Evolutionary conservation across 2,888 invertebrate species (phyloP), one percentile per base, ranked within the genome.

Genomic region (Malthinus seriepunctatus): DNA sequence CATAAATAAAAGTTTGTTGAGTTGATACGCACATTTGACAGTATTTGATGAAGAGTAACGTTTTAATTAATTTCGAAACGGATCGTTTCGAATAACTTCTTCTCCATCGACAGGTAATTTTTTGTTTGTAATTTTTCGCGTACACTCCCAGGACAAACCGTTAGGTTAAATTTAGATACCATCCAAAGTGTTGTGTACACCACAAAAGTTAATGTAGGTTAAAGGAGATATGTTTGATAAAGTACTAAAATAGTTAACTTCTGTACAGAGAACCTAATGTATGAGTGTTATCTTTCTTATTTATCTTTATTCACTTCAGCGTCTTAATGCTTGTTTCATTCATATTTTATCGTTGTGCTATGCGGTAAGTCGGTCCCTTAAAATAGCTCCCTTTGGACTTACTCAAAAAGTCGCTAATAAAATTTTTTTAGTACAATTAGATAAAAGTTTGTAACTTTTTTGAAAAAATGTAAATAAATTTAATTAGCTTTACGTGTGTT

Each of bases 321-420:
- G 51, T 52, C 52, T 52, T 52, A 52, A 52, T 52, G 46, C 52
- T 46, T 52, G 52, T 46, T 52, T 52, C 52, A 46, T 52, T 52
- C 51, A 51, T 51, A 42, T 51, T 51, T 51, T 51, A 51, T 51
- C 51, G 44, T 44, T 39, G 44, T 44, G 32, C 42, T 51, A 42
- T 51, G 51, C 42, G 42, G 32, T 34, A 33, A 33, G n/a, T 51
- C 33, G 32, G 33, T 12, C 44, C 42, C 42, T 39, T 42, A 42
- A 51, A 51, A 23, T 23, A 23, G 23, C 23, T 23, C 23, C 23
- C 23, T 2, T 23, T 23, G 23, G 23, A 23, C 23, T 23, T 23
- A 23, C 23, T 23, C 23, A 23, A 23, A 23, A 23, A 23, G 23
- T 23, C 23, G 5, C 23, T 23, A 23, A 23, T 23, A 23, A 23